phyloP scores from a whole-genome alignment of 2,113 vertebrate genomes.

The Ammospiza nelsoni region DNA sequence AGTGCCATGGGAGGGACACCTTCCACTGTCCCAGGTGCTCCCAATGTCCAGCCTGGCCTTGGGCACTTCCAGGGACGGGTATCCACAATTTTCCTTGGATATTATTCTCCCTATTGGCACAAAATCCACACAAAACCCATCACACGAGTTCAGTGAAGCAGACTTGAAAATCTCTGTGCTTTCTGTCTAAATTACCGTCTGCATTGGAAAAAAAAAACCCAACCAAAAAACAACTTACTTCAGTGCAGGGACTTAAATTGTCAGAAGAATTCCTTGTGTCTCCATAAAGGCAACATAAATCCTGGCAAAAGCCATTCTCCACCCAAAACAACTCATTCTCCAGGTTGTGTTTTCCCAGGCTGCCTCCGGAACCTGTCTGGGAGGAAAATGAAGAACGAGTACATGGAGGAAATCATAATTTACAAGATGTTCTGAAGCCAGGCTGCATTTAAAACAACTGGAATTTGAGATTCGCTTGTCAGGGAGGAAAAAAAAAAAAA shows the following conservation, averaged over 20 bases:
- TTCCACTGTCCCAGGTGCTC: not conserved
- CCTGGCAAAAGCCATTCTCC: not conserved
- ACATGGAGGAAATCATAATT: not conserved
- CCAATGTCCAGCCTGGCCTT: accelerated
- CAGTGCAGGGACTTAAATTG: not conserved
- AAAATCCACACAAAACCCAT: not conserved
- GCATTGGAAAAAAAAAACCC: not conserved
- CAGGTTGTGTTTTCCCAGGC: not conserved
- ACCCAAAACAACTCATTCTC: not conserved
- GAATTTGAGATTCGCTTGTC: not conserved
- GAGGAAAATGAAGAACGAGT: not conserved
- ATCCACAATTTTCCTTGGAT: not conserved
- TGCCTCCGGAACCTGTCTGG: not conserved
- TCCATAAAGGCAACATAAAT: not conserved
- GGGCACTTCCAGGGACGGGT: not conserved
- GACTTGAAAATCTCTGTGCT: not conserved
- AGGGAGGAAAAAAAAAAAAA: not conserved
- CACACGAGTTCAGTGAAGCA: not conserved
- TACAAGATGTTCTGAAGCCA: not conserved
- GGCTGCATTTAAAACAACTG: not conserved
- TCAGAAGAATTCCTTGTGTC: not conserved
- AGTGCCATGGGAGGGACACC: not conserved
- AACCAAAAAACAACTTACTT: not conserved
- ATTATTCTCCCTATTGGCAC: accelerated
- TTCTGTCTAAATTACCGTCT: not conserved